Base-by-base conservation (phyloP, 2,797 vertebrate genomes). In the Clarias platycephalus region DNA sequence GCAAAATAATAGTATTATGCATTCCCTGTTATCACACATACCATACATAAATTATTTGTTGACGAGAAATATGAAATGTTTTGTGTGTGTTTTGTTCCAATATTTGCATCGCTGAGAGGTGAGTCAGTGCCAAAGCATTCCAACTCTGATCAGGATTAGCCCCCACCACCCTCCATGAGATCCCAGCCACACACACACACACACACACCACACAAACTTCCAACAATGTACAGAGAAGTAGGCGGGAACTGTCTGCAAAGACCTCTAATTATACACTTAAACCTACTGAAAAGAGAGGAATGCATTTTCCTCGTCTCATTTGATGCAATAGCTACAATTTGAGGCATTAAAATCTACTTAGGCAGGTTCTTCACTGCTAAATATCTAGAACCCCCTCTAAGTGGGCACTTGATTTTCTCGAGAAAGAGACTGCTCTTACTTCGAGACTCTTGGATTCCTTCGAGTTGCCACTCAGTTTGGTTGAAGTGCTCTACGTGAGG, bases 111-210 rank as follows among this genome's bases (percentile, higher is more conserved):
- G 75, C 88, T 88, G 72, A 72, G 86, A 88, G 85, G 83, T 89
- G 88, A 87, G 90, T 91, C 83, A 85, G 91, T 92, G 91, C 92
- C 91, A 93, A 91, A 88, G 92, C 92, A 93, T 93, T 93, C 91
- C 92, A 91, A 89, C 89, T 86, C 82, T 86, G 88, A 90, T 90
- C 85, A 86, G 92, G 92, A 93, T 93, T 93, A 93, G 84, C 84
- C 87, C 87, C 83, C 89, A 86, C 82, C 78, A 88, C 64, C 79
- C 86, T 91, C 81, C 85, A 90, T 90, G 89, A 88, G 89, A 90
- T 90, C 88, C 86, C 89, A 85, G 87, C 84, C 75, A 24, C 77
- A 26, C 82, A 85, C 87, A 89, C 70, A n/a, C 67, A 68, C 31
- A 68, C 68, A 71, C 62, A 44, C 75, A 24, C 81, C 88, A n/a